Percentiles rank a stretch among this genome's conserved stretches.
Conservation (phyloP, 2,113 vertebrate genomes). For the Cyprinodon variegatus region DNA sequence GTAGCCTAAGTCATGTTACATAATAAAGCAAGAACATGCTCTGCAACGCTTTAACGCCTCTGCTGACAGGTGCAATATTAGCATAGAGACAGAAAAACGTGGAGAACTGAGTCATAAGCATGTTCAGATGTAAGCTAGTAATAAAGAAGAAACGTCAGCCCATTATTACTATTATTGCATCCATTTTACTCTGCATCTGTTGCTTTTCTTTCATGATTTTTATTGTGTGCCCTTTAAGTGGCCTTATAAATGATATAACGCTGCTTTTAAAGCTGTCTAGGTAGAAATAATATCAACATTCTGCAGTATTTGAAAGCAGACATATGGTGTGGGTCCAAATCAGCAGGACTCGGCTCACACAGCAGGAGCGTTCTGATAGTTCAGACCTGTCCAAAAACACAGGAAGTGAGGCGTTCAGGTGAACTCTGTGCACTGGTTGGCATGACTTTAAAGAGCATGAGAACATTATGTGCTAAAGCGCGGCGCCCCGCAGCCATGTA, state of each 20-base stretch:
- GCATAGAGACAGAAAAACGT: not conserved
- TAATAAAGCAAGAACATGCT: not conserved
- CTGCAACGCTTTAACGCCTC: conserved; percentile 4
- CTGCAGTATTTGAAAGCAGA: conserved; percentile 38
- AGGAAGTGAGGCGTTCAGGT: conserved; percentile 36
- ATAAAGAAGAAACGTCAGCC: no score
- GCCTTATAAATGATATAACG: no score
- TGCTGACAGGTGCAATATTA: conserved; percentile 7
- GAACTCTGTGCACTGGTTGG: conserved; percentile 29
- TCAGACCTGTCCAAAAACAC: conserved; percentile 9
- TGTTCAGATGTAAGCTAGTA: no score
- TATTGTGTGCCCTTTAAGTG: no score
- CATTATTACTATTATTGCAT: no score
- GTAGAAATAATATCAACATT: not conserved
- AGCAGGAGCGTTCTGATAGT: conserved; percentile 31
- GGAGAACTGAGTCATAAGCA: no score
- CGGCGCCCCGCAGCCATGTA: conserved; percentile 25
- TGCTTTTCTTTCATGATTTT: no score
- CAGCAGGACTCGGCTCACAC: conserved; percentile 25
- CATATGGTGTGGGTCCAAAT: conserved; percentile 44
- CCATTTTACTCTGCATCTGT: no score
- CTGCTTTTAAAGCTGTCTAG: not conserved
- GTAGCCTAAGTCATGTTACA: not conserved
- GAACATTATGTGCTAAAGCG: conserved; percentile 58
- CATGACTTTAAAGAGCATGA: conserved; percentile 35